These are phyloP conservation scores for Brachionus asplanchnoidis DNA, from an alignment of 1,140 invertebrate species.

Conservation along the genomic window DNA sequence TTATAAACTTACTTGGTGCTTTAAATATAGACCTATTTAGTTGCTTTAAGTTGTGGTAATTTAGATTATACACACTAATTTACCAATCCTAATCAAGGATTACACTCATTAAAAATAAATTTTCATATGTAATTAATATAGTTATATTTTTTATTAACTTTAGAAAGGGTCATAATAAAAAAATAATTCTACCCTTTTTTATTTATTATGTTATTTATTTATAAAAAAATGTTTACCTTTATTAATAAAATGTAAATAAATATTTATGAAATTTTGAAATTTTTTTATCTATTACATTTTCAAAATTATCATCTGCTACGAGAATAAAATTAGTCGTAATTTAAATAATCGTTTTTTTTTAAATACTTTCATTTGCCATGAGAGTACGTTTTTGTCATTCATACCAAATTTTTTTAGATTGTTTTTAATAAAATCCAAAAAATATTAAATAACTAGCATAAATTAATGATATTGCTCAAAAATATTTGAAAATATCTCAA, in stretches of 20 bases:
- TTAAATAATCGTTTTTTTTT: too few relatives aligned
- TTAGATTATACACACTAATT: background rate
- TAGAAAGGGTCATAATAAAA: background rate
- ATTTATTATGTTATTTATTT: background rate
- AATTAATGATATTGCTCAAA: too few relatives aligned
- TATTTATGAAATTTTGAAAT: background rate
- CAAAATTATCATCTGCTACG: background rate
- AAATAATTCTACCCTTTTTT: background rate
- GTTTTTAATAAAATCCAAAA: too few relatives aligned
- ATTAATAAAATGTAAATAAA: constrained; percentile 6
- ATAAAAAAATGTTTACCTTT: background rate
- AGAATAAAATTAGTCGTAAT: background rate
- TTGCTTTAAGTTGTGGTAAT: background rate
- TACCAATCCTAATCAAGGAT: background rate
- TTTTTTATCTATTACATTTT: background rate
- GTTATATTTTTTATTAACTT: background rate
- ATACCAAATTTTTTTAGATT: too few relatives aligned
- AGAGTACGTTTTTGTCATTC: too few relatives aligned
- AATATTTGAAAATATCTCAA: too few relatives aligned
- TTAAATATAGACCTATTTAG: background rate
- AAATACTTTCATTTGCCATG: too few relatives aligned
- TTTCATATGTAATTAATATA: background rate
- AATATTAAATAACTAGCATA: too few relatives aligned
- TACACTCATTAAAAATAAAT: background rate
- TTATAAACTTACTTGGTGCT: background rate